Base-by-base conservation (phyloP, 1,140 invertebrate species). In the Pseudomyrmex gracilis region DNA sequence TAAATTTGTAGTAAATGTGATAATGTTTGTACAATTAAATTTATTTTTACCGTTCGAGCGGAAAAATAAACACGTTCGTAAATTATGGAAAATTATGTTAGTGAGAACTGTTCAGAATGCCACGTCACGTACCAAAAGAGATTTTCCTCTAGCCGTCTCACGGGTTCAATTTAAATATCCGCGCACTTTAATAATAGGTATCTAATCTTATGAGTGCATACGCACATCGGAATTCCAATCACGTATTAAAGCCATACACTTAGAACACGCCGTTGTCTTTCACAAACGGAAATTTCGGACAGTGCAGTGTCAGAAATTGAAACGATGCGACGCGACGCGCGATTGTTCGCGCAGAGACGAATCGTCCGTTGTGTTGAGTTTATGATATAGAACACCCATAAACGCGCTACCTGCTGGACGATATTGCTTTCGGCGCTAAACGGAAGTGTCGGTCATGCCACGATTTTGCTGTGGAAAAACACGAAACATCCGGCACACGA, bases 371-470 rank as follows among this genome's bases (percentile, higher is more conserved):
- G 20, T 57, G 45, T 47, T 55, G 43, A 20, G 15, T 58, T 80
- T 70, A 68, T 70, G 64, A 78, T 68, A 78, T 51, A 20, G 43
- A 64, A 58, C 2, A 7, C 3, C n/a, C 12, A 20, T 58, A 80
- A 70, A 47, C 49, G 20, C 51, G 43, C 53, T 78, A 78, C 64
- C 64, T 58, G 64, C 45, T 49, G 58, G 53, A 71, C 55, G 22
- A 70, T 80, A 80, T 80, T 71, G 66, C 66, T 58, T 80, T 71
- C 12, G 24, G 17, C 5, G 43, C 53, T 78, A 55, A 80, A 70
- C 53, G 13, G 20, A 78, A 78, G 43, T 70, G 51, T n/a, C 34
- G 74, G 51, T 68, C 34, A 45, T 34, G 76, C n/a, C 43, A 12
- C 43, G 17, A 77, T 57, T 57, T 67, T 45, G 13, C 24, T 22